Base-by-base conservation (phyloP, 35 echinoderm and acorn worm species). In the Patiria miniata region DNA sequence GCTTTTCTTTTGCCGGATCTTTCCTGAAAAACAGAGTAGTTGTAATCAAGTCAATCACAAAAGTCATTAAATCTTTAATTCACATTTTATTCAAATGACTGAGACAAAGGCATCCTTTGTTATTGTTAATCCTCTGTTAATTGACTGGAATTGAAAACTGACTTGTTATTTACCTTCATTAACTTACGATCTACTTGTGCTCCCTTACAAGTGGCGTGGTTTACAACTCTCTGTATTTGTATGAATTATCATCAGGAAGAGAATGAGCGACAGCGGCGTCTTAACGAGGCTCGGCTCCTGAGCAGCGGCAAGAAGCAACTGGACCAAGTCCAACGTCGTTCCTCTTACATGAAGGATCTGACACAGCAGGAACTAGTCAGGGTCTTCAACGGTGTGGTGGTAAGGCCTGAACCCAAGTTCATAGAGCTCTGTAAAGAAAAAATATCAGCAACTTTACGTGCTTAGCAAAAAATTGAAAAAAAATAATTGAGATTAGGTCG, bases 351-450 rank as follows among this genome's bases (percentile, higher is more conserved):
- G 1, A 93, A 91, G 77, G 80, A 81, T 21, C 39, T 58, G 39
- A 39, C 86, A n/a, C 91, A 97, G 30, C 87, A 93, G 50, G 95
- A 97, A 29, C 54, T 97, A 1, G 56, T 34, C 15, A 52, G 95
- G 28, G 34, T 87, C 28, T 93, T 93, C 68, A 91, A 91, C 23
- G 85, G 87, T 10, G 88, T 93, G 29, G 36, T 82, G 68, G 95
- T 97, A 77, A 88, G 84, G 33, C 61, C 5, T 29, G 33, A 18
- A 8, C 17, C n/a, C 4, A 1, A n/a, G 18, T 7, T 60, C 2
- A 32, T 40, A 19, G 18, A 10, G 9, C 3, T 38, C 8, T 12
- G 38, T 7, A 21, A 21, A 39, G 38, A 19, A 80, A 19, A 6
- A 39, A n/a, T 19, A 34, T 23, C 78, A 12, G 21, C 21, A 21